Conservation (phyloP, 2,888 invertebrate species). For the Stegophylla sp. region DNA sequence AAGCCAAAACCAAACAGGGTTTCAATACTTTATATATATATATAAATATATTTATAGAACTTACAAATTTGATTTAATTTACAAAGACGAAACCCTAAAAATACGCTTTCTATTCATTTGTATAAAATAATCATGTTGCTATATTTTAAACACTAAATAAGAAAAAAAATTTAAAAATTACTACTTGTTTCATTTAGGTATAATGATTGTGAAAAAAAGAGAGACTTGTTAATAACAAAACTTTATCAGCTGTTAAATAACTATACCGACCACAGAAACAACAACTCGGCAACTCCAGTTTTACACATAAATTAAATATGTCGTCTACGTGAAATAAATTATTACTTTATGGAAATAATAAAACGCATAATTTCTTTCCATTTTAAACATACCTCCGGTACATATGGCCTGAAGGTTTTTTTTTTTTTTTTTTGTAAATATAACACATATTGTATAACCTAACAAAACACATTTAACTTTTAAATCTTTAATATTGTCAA, state of each 20-base stretch:
- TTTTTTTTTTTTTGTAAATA: conserved; percentile 14
- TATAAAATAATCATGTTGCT: not conserved
- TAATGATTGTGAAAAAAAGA: not conserved
- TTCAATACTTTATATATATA: too few relatives aligned
- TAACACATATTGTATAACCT: too few relatives aligned
- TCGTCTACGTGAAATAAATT: conserved; percentile 6
- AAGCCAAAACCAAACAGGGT: too few relatives aligned
- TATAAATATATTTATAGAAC: too few relatives aligned
- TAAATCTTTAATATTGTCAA: too few relatives aligned
- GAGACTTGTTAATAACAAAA: not conserved
- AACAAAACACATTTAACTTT: too few relatives aligned
- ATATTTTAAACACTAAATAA: not conserved
- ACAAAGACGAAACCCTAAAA: not conserved
- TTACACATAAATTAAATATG: conserved; percentile 15
- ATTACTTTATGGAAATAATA: conserved; percentile 16
- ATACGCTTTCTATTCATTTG: not conserved
- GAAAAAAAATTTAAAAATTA: too few relatives aligned
- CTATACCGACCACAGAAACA: not conserved
- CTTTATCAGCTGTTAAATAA: conserved; percentile 28
- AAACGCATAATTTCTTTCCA: not conserved
- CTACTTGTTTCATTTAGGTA: too few relatives aligned
- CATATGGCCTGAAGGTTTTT: not conserved
- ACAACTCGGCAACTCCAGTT: not conserved
- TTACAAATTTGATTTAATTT: not conserved
- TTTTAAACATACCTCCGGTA: not conserved